Base-by-base conservation (phyloP, 2,113 vertebrate species). In the Copsychus sechellarum region DNA sequence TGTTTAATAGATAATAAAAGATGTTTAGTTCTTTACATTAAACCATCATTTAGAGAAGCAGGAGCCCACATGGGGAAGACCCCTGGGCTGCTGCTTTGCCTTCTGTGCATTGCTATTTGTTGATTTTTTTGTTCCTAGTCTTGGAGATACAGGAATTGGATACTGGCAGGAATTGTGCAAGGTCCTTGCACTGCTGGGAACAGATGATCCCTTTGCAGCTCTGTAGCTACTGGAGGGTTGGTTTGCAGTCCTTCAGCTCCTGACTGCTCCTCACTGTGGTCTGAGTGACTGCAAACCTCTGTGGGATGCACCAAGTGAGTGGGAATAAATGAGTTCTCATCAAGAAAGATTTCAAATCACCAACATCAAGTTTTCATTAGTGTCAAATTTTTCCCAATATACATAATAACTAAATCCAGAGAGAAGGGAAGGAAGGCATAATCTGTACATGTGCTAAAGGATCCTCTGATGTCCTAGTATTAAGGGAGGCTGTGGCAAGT, bases 391-490 rank as follows among this genome's bases (percentile, higher is more conserved):
- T 48, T 6, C 47, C 28, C 57, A 70, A 23, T 5, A 26, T 5
- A 22, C 17, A 20, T 5, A 72, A 53, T 12, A 33, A 92, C 81
- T 54, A 84, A 62, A 81, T 58, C 28, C 47, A 64, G 73, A 71
- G 48, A 48, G 56, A 70, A 65, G 11, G 33, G 31, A 67, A 81
- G 56, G 57, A 66, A 77, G 56, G n/a, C 7, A 15, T 5, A 8
- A 57, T 31, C 31, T 78, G 53, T 4, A 9, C 70, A 53, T 5
- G 28, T 77, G 67, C 28, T 72, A 5, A 24, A 72, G 62, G 56
- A 60, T 28, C 5, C n/a, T 33, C 25, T 47, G 65, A 56, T 45
- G 26, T n/a, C 26, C 47, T 33, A 16, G 0, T 17, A 12, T 0
- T 36, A 34, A 62, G 17, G 29, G 51, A 70, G 33, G 33, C n/a